Conservation (phyloP, 2,888 invertebrate genomes). For the Philaethria dido region DNA sequence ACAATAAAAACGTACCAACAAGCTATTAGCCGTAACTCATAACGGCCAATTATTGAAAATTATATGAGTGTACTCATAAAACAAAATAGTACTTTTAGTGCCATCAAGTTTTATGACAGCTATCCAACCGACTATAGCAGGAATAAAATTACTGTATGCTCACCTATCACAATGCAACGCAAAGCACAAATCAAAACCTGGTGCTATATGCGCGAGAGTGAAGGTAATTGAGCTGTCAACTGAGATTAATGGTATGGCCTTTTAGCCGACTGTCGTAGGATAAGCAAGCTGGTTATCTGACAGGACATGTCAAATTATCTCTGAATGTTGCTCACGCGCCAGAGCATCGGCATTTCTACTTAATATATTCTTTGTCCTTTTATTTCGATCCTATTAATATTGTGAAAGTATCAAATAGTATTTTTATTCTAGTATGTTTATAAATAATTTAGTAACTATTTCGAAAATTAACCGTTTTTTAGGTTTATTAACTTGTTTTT, state of each 20-base stretch:
- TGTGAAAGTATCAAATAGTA: not conserved
- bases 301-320: slow-evolving; percentile 61
- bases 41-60: slow-evolving; percentile 16
- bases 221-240: slow-evolving; percentile 76
- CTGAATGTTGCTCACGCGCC: slow-evolving; percentile 48
- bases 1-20: not conserved
- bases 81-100: slow-evolving; percentile 27
- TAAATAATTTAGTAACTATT: not conserved
- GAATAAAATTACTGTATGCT: slow-evolving; percentile 27
- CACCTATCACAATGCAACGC: slow-evolving; percentile 43
- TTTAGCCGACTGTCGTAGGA: slow-evolving; percentile 53
- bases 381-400: not conserved
- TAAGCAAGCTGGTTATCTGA: slow-evolving; percentile 47
- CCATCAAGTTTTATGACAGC: slow-evolving; percentile 40
- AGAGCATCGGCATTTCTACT: slow-evolving; percentile 44
- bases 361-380: slow-evolving; percentile 37
- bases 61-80: slow-evolving; percentile 24
- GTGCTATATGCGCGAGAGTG: slow-evolving; percentile 51
- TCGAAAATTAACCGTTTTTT: no score
- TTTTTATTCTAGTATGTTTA: not conserved
- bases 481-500: no score
- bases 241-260: slow-evolving; percentile 68
- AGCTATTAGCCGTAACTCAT: slow-evolving; percentile 16
- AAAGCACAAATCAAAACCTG: slow-evolving; percentile 56
- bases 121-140: slow-evolving; percentile 27